Evolutionary conservation across 2,888 invertebrate genomes (phyloP), one percentile per base, ranked within the genome.

Genomic region (Thereva nobilitata): DNA sequence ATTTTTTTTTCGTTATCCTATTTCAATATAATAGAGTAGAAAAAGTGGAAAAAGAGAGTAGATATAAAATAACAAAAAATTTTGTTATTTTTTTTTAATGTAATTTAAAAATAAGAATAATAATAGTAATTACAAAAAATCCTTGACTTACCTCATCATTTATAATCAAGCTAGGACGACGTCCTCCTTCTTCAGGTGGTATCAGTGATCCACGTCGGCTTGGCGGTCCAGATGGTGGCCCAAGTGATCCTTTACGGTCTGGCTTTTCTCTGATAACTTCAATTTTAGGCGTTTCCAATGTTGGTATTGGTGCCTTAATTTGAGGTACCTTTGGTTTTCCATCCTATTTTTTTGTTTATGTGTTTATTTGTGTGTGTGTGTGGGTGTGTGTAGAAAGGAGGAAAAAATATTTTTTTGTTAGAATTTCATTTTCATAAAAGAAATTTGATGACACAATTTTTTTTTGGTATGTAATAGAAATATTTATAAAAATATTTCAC

Each of bases 151-250:
- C 95, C 93, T 95, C 95, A 82, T 95, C 95, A 79, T 93, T 92
- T 79, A 95, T 94, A 77, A 95, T 91, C 74, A 95, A 86, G 75
- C 93, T 93, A 73, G 95, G 93, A 74, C 95, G 87, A 76, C 95
- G 87, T 76, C 89, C 90, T 82, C 89, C 89, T 80, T 89, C 91
- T 80, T 94, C 94, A 71, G 93, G 94, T 75, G 94, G 94, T 77
- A 95, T 89, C 68, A 95, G 86, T 59, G 95, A 95, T 68, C 95
- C 95, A 74, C 95, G 86, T 56, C 91, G 84, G 77, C 89, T 89
- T 57, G 86, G 83, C 55, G 84, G 82, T 44, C 86, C 86, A 65
- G 85, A 84, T 56, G 82, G 86, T 49, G 91, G 90, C 49, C 86
- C 87, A 72, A 91, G 79, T 0, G 94, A 94, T 1, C 94, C 94